phyloP scores from a whole-genome alignment of 1,140 invertebrate species.

The Trialeurodes vaporariorum region DNA sequence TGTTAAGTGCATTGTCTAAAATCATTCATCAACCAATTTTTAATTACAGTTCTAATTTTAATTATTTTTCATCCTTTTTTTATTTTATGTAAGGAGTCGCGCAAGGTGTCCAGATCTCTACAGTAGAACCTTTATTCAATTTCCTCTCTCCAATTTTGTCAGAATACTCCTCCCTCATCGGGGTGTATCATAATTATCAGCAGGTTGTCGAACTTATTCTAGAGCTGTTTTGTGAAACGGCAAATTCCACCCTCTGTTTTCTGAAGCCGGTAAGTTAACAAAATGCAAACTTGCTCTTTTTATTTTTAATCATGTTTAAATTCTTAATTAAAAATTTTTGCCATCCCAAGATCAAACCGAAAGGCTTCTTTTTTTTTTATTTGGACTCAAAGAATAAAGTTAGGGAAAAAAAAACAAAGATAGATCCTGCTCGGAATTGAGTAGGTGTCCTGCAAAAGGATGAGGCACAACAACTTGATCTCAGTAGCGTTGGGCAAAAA shows the following conservation, averaged over 20 bases:
- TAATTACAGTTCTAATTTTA: too few species aligned
- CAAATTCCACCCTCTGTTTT: conserved; percentile 53
- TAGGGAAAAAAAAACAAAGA: too few species aligned
- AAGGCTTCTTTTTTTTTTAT: conserved; percentile 3
- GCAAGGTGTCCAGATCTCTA: conserved; percentile 43
- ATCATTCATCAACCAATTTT: too few species aligned
- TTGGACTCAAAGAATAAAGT: not conserved
- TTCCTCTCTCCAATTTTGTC: conserved; percentile 49
- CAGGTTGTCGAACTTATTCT: conserved; percentile 65
- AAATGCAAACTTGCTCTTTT: not conserved
- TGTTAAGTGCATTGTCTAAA: too few species aligned
- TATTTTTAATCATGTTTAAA: conserved; percentile 9
- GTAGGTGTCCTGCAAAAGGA: too few species aligned
- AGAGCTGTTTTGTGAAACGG: conserved; percentile 59
- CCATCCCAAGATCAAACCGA: too few species aligned
- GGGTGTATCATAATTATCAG: conserved; percentile 69
- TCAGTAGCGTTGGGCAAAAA: too few species aligned
- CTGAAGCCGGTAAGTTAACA: conserved; percentile 39
- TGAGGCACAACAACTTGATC: too few species aligned
- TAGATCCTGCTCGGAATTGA: too few species aligned
- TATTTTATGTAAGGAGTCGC: conserved; percentile 39
- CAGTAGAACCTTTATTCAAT: conserved; percentile 47
- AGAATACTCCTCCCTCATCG: conserved; percentile 52
- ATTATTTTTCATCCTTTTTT: conserved; percentile 9
- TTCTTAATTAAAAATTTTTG: too few species aligned